phyloP scores from a whole-genome alignment of 2,113 vertebrate genomes.

The Semicossyphus pulcher region DNA sequence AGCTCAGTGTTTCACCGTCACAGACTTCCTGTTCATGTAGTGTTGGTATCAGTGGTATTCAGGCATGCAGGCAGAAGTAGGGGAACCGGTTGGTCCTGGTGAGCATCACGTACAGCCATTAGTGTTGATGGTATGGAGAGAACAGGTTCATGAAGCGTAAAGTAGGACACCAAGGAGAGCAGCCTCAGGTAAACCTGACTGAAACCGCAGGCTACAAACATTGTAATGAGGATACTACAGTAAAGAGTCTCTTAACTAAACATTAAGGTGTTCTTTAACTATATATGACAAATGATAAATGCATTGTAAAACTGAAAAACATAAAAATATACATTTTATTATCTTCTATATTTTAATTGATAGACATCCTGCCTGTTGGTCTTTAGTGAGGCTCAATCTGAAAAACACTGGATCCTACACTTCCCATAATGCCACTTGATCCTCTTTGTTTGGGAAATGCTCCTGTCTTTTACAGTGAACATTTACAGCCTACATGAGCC shows the following conservation, averaged over 20 bases:
- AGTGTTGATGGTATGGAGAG: constrained; percentile 54
- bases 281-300: too few relatives aligned
- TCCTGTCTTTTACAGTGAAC: too few relatives aligned
- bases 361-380: too few relatives aligned
- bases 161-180: neutral
- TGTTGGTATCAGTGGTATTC: constrained; percentile 59
- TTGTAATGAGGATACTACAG: neutral
- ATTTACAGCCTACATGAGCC: too few relatives aligned
- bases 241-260: neutral
- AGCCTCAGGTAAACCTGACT: neutral
- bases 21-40: constrained; percentile 30
- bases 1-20: neutral
- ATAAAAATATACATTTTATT: too few relatives aligned
- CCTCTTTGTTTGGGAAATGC: too few relatives aligned
- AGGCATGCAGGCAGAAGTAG: constrained; percentile 42
- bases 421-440: too few relatives aligned
- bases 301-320: too few relatives aligned
- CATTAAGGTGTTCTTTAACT: too few relatives aligned
- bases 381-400: too few relatives aligned
- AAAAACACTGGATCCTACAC: too few relatives aligned
- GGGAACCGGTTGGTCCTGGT: constrained; percentile 72
- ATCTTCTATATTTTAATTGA: too few relatives aligned
- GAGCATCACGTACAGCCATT: constrained; percentile 2
- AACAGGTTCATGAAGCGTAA: neutral
- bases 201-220: neutral